Conservation (phyloP, 2,888 invertebrate species). For the Thyatira batis region DNA sequence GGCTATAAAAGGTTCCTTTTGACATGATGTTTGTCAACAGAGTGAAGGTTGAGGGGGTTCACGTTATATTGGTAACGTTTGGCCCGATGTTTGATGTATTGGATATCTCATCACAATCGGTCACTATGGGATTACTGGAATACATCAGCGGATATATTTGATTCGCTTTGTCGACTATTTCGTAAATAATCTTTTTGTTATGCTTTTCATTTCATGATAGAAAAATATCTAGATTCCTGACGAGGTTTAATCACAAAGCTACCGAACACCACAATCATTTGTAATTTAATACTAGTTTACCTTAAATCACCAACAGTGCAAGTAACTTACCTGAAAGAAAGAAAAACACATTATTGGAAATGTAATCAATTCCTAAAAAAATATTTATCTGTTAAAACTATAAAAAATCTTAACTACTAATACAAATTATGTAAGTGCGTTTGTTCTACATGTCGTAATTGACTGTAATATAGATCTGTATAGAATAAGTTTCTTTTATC, state of each 20-base stretch:
- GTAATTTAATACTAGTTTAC: neutral
- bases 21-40: slow-evolving; percentile 13
- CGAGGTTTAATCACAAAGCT: too few relatives aligned
- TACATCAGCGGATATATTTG: slow-evolving; percentile 36
- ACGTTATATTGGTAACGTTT: slow-evolving; percentile 31
- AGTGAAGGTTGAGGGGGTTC: slow-evolving; percentile 32
- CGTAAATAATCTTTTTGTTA: neutral
- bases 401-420: too few relatives aligned
- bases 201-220: neutral
- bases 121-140: slow-evolving; percentile 46
- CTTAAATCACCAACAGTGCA: neutral
- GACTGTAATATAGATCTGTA: too few relatives aligned
- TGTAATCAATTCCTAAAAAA: neutral
- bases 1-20: slow-evolving; percentile 11
- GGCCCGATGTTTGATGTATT: slow-evolving; percentile 47
- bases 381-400: neutral
- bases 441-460: too few relatives aligned
- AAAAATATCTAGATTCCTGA: too few relatives aligned
- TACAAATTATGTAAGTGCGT: too few relatives aligned
- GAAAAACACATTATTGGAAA: neutral
- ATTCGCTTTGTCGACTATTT: slow-evolving; percentile 18
- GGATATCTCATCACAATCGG: slow-evolving; percentile 44
- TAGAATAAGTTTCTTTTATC: too few relatives aligned
- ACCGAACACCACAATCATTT: neutral
- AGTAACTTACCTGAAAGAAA: slow-evolving; percentile 1